These are phyloP conservation scores for Platycercus adscitus DNA, from an alignment of 2,113 vertebrate genomes.

Conservation along the genomic window DNA sequence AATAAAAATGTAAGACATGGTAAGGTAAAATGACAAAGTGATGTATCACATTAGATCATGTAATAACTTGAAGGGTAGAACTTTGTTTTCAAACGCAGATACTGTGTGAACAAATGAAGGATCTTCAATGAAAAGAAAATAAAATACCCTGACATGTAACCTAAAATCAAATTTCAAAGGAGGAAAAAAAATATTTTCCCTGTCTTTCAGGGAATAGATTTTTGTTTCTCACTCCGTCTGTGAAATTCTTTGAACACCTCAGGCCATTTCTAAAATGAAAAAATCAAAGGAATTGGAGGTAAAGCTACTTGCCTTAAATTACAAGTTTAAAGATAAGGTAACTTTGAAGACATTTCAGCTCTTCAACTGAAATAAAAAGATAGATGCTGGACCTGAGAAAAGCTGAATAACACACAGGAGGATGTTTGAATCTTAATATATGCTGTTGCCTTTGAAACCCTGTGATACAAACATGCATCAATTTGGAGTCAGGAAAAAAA, in stretches of 20 bases:
- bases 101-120: background rate
- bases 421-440: background rate
- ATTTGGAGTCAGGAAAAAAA: background rate
- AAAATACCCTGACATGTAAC: background rate
- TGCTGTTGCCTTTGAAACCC: background rate
- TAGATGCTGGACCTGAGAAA: background rate
- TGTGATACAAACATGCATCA: background rate
- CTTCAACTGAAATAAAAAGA: background rate
- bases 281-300: background rate
- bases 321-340: background rate
- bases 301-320: background rate
- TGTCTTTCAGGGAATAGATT: background rate
- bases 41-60: background rate
- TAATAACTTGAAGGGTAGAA: background rate
- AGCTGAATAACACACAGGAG: background rate
- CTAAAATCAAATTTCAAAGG: background rate
- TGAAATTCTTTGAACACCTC: background rate
- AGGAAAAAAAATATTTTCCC: background rate
- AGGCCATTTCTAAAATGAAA: background rate
- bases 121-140: background rate
- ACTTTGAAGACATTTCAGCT: background rate
- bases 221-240: background rate
- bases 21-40: background rate
- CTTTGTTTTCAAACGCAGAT: background rate
- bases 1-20: background rate